A percentile compares a stretch with the other conserved stretches of the same genome.
Conservation (phyloP, 2,888 invertebrate species). For the Diadegma fenestrale region DNA sequence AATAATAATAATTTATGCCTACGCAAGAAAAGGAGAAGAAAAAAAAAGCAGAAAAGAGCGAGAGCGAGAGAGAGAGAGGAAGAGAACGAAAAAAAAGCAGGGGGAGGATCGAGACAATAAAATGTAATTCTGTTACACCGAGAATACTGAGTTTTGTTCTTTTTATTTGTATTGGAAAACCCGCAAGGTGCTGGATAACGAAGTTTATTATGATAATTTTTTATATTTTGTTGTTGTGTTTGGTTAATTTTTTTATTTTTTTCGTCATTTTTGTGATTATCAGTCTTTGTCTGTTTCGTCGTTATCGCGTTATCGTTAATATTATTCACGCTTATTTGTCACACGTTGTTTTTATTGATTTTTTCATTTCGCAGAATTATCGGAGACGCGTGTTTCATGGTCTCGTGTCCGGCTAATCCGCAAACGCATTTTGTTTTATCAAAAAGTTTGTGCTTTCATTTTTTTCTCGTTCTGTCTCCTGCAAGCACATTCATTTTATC, state of each 20-base stretch:
- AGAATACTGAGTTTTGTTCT: conserved; percentile 84
- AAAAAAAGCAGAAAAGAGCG: conserved; percentile 18
- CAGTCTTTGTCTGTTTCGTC: conserved; percentile 63
- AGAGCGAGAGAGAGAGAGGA: conserved; percentile 29
- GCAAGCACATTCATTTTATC: background rate
- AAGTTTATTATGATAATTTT: conserved; percentile 77
- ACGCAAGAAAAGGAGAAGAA: conserved; percentile 52
- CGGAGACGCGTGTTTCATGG: conserved; percentile 59
- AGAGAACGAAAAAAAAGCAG: conserved; percentile 71
- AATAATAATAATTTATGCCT: conserved; percentile 68
- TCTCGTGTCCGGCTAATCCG: conserved; percentile 46
- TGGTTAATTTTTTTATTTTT: conserved; percentile 42
- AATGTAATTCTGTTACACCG: conserved; percentile 85
- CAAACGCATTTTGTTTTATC: conserved; percentile 11
- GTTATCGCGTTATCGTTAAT: conserved; percentile 60
- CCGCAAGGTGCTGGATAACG: conserved; percentile 84
- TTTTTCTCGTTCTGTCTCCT: background rate
- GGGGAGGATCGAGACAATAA: conserved; percentile 85
- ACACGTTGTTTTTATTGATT: conserved; percentile 16
- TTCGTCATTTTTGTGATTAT: conserved; percentile 44
- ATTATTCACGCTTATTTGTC: conserved; percentile 28
- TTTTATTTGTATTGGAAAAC: conserved; percentile 81
- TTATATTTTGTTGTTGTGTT: conserved; percentile 43
- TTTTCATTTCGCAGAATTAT: conserved; percentile 55
- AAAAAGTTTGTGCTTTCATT: background rate